Percentiles rank a stretch among this genome's conserved stretches.
These are phyloP conservation scores for Loxodonta africana DNA, from an alignment of 2,113 vertebrate genomes.

Conservation along the genomic window DNA sequence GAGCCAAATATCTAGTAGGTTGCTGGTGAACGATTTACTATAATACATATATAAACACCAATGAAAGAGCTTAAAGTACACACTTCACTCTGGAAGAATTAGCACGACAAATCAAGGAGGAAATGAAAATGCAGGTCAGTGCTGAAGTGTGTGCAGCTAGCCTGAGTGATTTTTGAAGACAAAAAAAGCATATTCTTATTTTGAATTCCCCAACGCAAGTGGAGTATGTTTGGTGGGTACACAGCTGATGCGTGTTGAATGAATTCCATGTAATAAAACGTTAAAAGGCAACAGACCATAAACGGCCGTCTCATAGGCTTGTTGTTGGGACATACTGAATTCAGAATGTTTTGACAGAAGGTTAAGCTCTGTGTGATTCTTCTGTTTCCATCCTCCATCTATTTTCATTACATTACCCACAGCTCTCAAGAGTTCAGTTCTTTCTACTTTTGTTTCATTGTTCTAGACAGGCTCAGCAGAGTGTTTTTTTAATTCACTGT, in stretches of 20 bases:
- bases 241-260: slow-evolving; percentile 38
- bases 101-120: background rate
- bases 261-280: slow-evolving; percentile 57
- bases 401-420: slow-evolving; percentile 73
- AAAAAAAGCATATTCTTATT: slow-evolving; percentile 23
- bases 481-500: slow-evolving; percentile 67
- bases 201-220: slow-evolving; percentile 50
- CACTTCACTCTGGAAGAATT: background rate
- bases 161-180: slow-evolving; percentile 34
- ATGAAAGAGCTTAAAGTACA: background rate
- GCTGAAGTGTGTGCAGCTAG: background rate
- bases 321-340: background rate
- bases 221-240: background rate
- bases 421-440: slow-evolving; percentile 58
- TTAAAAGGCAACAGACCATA: slow-evolving; percentile 63
- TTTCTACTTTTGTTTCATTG: slow-evolving; percentile 66
- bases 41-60: background rate
- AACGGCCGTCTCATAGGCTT: background rate
- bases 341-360: slow-evolving; percentile 66
- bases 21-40: background rate
- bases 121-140: background rate
- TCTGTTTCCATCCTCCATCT: slow-evolving; percentile 62
- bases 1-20: background rate
- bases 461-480: slow-evolving; percentile 50
- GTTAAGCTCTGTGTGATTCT: background rate